A percentile compares a stretch with the other conserved stretches of the same genome.
These are phyloP conservation scores for Eretmochelys imbricata DNA, from an alignment of 2,113 vertebrate genomes.

Conservation along the genomic window DNA sequence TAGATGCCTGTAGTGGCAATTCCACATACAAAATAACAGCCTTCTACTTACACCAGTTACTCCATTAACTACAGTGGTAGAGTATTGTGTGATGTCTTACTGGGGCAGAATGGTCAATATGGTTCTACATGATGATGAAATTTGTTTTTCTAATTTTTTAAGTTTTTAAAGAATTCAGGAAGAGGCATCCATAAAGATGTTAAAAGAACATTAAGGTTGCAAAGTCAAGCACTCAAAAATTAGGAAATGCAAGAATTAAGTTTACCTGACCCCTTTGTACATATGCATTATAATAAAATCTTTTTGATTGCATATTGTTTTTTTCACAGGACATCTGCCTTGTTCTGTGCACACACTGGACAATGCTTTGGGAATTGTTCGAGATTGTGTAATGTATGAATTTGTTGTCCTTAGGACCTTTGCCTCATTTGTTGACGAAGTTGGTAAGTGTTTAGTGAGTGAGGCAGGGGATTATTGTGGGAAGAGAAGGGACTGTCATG, in stretches of 20 bases:
- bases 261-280: not conserved
- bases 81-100: not conserved
- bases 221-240: not conserved
- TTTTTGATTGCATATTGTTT: not conserved
- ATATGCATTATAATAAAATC: not conserved
- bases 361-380: not conserved
- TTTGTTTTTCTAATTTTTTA: not conserved
- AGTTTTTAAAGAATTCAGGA: not conserved
- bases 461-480: not conserved
- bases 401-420: not conserved
- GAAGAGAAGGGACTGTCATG: not conserved
- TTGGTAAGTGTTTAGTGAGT: not conserved
- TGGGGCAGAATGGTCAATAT: not conserved
- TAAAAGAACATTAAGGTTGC: not conserved
- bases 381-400: not conserved
- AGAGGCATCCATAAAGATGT: not conserved
- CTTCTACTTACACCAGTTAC: not conserved
- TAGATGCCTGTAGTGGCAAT: not conserved
- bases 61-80: not conserved
- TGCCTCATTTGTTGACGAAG: not conserved
- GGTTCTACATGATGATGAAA: not conserved
- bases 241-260: not conserved
- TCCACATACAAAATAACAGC: not conserved
- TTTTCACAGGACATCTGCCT: not conserved
- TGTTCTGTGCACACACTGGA: not conserved